phyloP scores from a whole-genome alignment of 2,888 invertebrate genomes.

The Sarcophaga caerulescens region DNA sequence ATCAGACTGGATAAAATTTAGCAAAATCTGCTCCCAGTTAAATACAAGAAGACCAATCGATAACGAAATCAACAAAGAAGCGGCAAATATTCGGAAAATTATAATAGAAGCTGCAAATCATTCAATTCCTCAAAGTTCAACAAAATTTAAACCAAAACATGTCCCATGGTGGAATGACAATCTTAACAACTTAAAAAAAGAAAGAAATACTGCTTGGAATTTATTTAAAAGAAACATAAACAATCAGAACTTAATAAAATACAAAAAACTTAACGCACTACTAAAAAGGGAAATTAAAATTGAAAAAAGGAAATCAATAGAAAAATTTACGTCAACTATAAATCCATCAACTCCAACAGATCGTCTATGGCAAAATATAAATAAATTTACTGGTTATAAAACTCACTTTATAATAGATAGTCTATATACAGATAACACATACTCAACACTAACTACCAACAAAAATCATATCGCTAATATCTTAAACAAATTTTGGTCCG shows the following conservation, averaged over 20 bases:
- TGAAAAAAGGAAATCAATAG: slow-evolving; percentile 2
- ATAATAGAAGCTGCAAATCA: background rate
- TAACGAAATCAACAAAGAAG: background rate
- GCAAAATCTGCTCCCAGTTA: no score
- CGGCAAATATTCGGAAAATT: background rate
- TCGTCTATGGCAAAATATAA: background rate
- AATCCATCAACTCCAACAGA: no score
- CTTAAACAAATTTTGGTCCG: slow-evolving; percentile 15
- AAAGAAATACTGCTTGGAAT: background rate
- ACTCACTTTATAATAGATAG: background rate
- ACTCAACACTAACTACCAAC: background rate
- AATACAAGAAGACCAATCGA: background rate
- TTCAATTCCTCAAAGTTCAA: slow-evolving; percentile 9
- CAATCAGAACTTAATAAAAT: background rate
- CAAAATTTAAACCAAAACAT: no score
- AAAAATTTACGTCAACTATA: background rate
- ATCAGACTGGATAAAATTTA: no score
- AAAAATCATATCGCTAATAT: slow-evolving; percentile 23
- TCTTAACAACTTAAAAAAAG: background rate
- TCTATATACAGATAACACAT: background rate
- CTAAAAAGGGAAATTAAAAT: no score
- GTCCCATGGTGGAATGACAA: slow-evolving; percentile 3
- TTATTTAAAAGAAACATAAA: no score
- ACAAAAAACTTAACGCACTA: background rate
- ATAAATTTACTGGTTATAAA: background rate